Evolutionary conservation across 2,797 vertebrate species (phyloP), one percentile per base, ranked within the genome.

Genomic region (Fistularia tabacaria): DNA sequence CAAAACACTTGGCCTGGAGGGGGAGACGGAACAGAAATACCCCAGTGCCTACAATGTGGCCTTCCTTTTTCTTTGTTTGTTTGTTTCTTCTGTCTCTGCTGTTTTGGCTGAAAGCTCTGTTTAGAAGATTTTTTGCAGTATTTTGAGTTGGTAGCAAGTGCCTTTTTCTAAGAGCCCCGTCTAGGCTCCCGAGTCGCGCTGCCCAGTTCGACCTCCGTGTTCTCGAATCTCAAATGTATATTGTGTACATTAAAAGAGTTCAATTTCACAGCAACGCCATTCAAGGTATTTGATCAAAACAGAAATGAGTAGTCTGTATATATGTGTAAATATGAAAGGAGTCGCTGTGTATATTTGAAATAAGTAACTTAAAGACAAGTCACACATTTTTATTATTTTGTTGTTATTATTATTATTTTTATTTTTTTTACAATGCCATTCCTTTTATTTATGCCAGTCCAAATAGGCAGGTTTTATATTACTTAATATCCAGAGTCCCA

Each of bases 331-430:
- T 97, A 98, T 91, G 93, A 94, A 96, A 94, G 91, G 92, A 95
- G 94, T 95, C 94, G 90, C 93, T 97, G 94, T 99, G 97, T 98
- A 97, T 97, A 99, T 99, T 97, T 97, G 96, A 97, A 89, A 94
- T 97, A 93, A 95, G 92, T 96, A 94, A 98, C 84, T 93, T 94
- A 94, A 93, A 93, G 91, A 93, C 83, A 85, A 92, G 93, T 93
- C 91, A 92, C 91, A 92, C 87, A 89, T 89, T 85, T 89, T 89
- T 86, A 74, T 88, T 88, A 60, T 87, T 87, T 84, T 87, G 46
- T 85, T 84, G 41, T 88, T 39, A 61, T 74, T 78, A 55, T 75
- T 74, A 64, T 74, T 68, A 60, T 79, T 72, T 69, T 78, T 83
- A 55, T 78, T 74, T 88, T 88, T 92, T 92, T 93, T 93, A 90